phyloP scores from a whole-genome alignment of 2,797 vertebrate genomes.

The Ficedula albicollis region DNA sequence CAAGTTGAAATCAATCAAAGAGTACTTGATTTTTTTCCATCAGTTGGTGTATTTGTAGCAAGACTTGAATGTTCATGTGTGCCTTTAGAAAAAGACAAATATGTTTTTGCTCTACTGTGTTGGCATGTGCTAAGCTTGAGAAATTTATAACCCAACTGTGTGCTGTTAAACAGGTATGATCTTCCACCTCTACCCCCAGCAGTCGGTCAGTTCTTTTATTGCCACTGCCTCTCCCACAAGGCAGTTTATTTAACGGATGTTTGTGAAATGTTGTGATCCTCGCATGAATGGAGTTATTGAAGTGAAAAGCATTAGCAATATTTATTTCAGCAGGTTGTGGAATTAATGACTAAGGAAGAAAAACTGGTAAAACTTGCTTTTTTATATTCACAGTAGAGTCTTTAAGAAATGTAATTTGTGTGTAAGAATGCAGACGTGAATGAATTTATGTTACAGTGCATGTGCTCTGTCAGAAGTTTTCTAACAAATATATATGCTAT shows the following conservation, averaged over 20 bases:
- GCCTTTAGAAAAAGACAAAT: not conserved
- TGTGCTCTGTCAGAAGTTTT: not conserved
- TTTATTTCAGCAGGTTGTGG: not conserved
- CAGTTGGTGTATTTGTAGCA: not conserved
- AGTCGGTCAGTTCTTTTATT: not conserved
- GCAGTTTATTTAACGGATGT: slow-evolving; percentile 30
- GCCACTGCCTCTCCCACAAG: not conserved
- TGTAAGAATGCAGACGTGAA: not conserved
- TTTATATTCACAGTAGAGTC: not conserved
- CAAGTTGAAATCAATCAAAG: not conserved
- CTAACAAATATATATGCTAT: not conserved
- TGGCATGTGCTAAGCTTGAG: not conserved
- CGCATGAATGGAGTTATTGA: slow-evolving; percentile 38
- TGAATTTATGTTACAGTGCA: not conserved
- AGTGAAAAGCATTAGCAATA: slow-evolving; percentile 21
- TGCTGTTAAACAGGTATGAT: slow-evolving; percentile 1
- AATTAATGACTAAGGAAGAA: slow-evolving; percentile 13
- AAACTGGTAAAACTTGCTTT: slow-evolving; percentile 37
- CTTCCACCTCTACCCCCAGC: not conserved
- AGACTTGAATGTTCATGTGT: not conserved
- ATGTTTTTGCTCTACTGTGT: not conserved
- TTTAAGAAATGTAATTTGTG: not conserved
- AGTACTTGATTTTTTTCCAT: not conserved
- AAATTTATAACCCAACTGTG: not conserved
- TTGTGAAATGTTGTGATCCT: slow-evolving; percentile 21